Percentiles rank a stretch among this genome's conserved stretches.
These are phyloP conservation scores for Saccopteryx bilineata DNA, from an alignment of 2,113 vertebrate genomes.

Conservation along the genomic window DNA sequence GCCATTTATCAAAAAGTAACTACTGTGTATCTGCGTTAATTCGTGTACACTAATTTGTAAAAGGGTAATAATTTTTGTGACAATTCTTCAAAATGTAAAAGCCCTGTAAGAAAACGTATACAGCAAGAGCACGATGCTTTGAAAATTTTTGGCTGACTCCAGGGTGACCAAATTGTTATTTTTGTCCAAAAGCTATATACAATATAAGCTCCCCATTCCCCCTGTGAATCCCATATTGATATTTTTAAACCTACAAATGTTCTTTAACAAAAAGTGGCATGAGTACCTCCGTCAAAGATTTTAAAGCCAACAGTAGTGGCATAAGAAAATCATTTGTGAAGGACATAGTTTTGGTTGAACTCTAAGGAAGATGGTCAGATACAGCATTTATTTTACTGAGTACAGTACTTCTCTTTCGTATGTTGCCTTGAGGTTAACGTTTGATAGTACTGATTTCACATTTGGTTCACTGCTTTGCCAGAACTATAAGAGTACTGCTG, in stretches of 20 bases:
- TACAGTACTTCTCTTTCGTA: not conserved
- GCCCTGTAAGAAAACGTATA: not conserved
- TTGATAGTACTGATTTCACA: not conserved
- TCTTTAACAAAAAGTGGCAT: not conserved
- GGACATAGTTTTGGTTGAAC: not conserved
- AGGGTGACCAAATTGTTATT: not conserved
- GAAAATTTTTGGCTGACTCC: not conserved
- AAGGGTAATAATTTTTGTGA: not conserved
- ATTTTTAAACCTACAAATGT: not conserved
- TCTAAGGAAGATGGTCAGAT: not conserved
- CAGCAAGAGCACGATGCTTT: not conserved
- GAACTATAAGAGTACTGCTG: not conserved
- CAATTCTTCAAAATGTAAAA: slow-evolving; percentile 31
- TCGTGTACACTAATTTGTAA: not conserved
- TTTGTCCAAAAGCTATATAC: not conserved
- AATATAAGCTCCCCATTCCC: not conserved
- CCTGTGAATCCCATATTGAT: not conserved
- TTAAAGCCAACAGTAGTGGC: not conserved
- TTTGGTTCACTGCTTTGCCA: not conserved
- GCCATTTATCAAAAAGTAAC: not conserved
- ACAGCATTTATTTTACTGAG: not conserved
- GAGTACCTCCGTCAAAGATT: not conserved
- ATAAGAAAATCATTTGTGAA: slow-evolving; percentile 20
- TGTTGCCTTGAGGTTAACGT: not conserved
- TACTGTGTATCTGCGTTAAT: not conserved